Evolutionary conservation across 2,888 invertebrate species (phyloP).

Genomic region (Leuctra nigra): DNA sequence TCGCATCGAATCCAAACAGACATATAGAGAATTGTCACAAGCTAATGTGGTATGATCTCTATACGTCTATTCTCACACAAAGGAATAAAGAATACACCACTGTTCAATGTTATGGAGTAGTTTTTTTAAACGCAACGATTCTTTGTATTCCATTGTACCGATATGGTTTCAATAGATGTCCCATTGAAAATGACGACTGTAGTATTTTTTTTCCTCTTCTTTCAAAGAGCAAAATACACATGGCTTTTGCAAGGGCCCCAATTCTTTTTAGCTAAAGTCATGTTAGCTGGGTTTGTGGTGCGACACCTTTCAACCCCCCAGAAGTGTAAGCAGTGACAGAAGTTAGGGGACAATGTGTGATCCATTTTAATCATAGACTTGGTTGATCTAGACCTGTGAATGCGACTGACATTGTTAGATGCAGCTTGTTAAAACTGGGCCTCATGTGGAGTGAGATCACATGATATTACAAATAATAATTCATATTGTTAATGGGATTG

Average conservation of each 20-base stretch:
- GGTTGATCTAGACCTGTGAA: too few species aligned
- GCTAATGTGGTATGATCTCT: slow-evolving; percentile 13
- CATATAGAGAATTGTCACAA: slow-evolving; percentile 21
- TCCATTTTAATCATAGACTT: slow-evolving; percentile 13
- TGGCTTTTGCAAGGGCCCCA: slow-evolving; percentile 4
- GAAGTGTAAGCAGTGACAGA: not conserved
- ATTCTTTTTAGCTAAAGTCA: slow-evolving; percentile 13
- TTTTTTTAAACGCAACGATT: slow-evolving; percentile 11
- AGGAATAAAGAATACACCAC: slow-evolving; percentile 4
- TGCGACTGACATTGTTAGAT: too few species aligned
- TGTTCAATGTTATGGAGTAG: not conserved
- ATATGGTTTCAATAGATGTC: slow-evolving; percentile 16
- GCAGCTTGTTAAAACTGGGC: too few species aligned
- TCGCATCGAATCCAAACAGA: slow-evolving; percentile 25
- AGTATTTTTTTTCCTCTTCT: slow-evolving; percentile 17
- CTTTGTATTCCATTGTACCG: slow-evolving; percentile 4
- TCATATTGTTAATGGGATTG: too few species aligned
- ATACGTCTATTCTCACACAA: not conserved
- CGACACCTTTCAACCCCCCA: slow-evolving; percentile 13
- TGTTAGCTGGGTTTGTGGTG: slow-evolving; percentile 13
- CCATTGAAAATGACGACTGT: slow-evolving; percentile 25
- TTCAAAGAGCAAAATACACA: slow-evolving; percentile 18
- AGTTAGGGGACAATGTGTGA: slow-evolving; percentile 11
- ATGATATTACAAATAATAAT: too few species aligned
- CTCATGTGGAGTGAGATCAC: too few species aligned